A percentile compares a stretch with the other conserved stretches of the same genome.
Conservation (phyloP, 1,140 invertebrate species). For the Polypedilum vanderplanki region DNA sequence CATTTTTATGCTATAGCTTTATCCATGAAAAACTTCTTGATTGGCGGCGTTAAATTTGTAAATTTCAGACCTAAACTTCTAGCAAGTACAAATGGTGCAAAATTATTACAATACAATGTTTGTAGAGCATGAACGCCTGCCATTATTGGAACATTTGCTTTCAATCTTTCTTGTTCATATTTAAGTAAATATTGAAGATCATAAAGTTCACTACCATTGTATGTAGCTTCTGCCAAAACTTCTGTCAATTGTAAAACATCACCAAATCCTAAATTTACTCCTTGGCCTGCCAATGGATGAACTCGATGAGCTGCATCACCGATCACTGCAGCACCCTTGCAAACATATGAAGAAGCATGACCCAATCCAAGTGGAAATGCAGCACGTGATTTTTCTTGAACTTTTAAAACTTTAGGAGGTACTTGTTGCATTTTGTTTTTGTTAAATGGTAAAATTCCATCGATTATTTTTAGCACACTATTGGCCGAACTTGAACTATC, state of each 20-base stretch:
- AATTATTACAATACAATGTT: constrained; percentile 70
- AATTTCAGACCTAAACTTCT: constrained; percentile 81
- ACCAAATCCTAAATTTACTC: constrained; percentile 94
- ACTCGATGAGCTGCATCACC: constrained; percentile 95
- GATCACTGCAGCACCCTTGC: constrained; percentile 65
- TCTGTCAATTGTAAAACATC: constrained; percentile 72
- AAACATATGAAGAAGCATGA: constrained; percentile 79
- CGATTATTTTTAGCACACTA: constrained; percentile 47
- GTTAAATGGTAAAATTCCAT: constrained; percentile 37
- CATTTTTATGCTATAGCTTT: background rate
- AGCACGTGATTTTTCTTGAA: constrained; percentile 63
- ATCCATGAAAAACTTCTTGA: constrained; percentile 58
- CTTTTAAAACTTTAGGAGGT: constrained; percentile 66
- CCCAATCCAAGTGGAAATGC: constrained; percentile 88
- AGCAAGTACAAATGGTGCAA: constrained; percentile 69
- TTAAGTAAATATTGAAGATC: constrained; percentile 60
- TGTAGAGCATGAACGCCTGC: constrained; percentile 81
- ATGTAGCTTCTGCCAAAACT: constrained; percentile 59
- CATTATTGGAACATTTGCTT: constrained; percentile 83
- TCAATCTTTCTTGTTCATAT: constrained; percentile 80
- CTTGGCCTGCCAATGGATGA: constrained; percentile 95
- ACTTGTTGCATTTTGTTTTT: constrained; percentile 51
- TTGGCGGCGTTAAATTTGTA: constrained; percentile 65
- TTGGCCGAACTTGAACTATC: constrained; percentile 51
- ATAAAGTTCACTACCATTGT: constrained; percentile 65